Evolutionary conservation across 2,113 vertebrate genomes (phyloP), one percentile per base, ranked within the genome.

Genomic region (Eubucco bourcierii): DNA sequence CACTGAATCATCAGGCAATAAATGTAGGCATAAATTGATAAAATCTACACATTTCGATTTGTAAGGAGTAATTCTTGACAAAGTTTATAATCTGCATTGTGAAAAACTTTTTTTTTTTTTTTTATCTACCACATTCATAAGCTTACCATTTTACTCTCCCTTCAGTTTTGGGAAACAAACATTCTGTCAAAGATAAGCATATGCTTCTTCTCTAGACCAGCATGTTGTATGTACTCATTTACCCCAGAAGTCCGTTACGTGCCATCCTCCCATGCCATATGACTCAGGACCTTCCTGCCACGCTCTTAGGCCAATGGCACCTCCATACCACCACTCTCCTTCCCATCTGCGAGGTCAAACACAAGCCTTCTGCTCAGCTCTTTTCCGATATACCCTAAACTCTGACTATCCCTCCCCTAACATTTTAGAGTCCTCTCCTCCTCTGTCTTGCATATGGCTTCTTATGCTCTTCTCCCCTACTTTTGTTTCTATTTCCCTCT

Each of bases 1-100:
- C 66, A 66, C 6, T 90, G 55, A 94, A 81, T 90, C 82, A 94
- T 19, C 44, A 76, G 66, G 72, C 37, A 91, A 74, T 63, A 90
- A 88, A 75, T 0, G 37, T 37, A 92, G 58, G 58, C 44, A 80
- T 64, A 91, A 93, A 76, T 12, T 77, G 64, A 77, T 73, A 85
- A 89, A 82, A 90, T 71, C 29, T 89, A 87, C 46, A 52, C 25
- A 55, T 59, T 76, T 63, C 6, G 58, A 55, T 64, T 70, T 84
- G 60, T 55, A 70, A 87, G 58, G 50, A 86, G 12, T 39, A 64
- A 78, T 47, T 90, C 19, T 73, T 89, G 60, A 74, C 34, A 56
- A 76, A 55, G 82, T 70, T 85, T 52, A 90, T 10, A 60, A 13
- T 71, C 25, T 60, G 28, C 15, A 44, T 20, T 37, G 41, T 29